These are phyloP conservation scores for Origma solitaria DNA, from an alignment of 2,113 vertebrate genomes.

Conservation along the genomic window DNA sequence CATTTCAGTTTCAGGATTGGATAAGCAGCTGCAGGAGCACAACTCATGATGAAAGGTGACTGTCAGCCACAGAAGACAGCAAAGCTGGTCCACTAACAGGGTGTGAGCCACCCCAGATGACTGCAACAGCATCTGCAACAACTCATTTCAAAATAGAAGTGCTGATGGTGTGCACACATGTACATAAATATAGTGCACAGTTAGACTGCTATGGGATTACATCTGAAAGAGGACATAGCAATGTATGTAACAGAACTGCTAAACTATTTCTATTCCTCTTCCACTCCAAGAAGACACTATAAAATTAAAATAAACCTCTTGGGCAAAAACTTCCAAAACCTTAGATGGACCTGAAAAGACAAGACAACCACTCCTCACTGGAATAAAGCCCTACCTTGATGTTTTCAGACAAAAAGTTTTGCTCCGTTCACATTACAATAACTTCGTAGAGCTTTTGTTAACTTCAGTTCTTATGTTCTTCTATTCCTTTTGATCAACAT, in stretches of 20 bases:
- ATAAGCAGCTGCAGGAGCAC: not conserved
- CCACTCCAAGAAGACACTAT: not conserved
- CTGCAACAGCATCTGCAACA: not conserved
- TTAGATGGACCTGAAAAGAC: not conserved
- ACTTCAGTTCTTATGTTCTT: not conserved
- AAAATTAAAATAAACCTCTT: not conserved
- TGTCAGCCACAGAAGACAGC: not conserved
- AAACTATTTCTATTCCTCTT: not conserved
- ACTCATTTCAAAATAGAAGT: too few relatives aligned
- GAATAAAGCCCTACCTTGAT: not conserved
- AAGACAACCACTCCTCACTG: not conserved
- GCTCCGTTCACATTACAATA: not conserved
- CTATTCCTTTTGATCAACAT: not conserved
- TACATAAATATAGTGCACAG: not conserved
- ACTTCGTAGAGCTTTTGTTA: not conserved
- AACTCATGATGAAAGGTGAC: not conserved
- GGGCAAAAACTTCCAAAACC: not conserved
- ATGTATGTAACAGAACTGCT: not conserved
- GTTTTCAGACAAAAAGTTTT: not conserved
- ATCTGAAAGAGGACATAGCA: not conserved
- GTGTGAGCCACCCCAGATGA: not conserved
- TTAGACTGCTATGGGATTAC: not conserved
- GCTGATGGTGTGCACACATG: not conserved
- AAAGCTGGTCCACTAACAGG: not conserved
- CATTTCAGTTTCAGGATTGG: not conserved